Evolutionary conservation across 2,888 invertebrate genomes (phyloP).

Genomic region (Ellobium chinense): DNA sequence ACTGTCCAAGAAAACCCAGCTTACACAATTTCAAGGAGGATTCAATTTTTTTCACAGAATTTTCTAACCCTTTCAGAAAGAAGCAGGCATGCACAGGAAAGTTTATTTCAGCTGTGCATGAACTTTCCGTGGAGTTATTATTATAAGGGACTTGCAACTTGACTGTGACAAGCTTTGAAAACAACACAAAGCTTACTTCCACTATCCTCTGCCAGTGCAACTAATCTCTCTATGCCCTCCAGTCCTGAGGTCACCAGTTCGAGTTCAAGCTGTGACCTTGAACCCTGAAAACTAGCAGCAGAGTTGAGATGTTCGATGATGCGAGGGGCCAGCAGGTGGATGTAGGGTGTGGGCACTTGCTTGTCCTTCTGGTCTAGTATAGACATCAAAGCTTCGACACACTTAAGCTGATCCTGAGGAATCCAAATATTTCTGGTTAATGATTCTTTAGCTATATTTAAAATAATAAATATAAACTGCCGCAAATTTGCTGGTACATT

Average conservation of each 20-base stretch:
- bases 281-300: slow-evolving; percentile 82
- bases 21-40: no score
- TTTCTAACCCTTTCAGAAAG: no score
- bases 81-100: no score
- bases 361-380: slow-evolving; percentile 87
- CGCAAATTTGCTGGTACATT: no score
- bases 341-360: slow-evolving; percentile 87
- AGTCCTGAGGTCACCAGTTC: slow-evolving; percentile 87
- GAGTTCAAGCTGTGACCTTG: slow-evolving; percentile 85
- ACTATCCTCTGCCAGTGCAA: slow-evolving; percentile 87
- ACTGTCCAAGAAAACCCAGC: no score
- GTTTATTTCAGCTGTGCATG: no score
- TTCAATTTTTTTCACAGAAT: no score
- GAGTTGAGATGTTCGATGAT: slow-evolving; percentile 87
- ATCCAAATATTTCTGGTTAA: no score
- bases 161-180: no score
- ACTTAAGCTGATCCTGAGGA: slow-evolving; percentile 86
- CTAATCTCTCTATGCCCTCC: slow-evolving; percentile 86
- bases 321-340: slow-evolving; percentile 89
- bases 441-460: neutral
- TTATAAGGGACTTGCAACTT: no score
- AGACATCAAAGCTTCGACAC: slow-evolving; percentile 88
- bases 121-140: no score
- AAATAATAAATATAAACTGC: no score
- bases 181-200: slow-evolving; percentile 87